phyloP scores from a whole-genome alignment of 2,888 invertebrate species.

The Patella pellucida region DNA sequence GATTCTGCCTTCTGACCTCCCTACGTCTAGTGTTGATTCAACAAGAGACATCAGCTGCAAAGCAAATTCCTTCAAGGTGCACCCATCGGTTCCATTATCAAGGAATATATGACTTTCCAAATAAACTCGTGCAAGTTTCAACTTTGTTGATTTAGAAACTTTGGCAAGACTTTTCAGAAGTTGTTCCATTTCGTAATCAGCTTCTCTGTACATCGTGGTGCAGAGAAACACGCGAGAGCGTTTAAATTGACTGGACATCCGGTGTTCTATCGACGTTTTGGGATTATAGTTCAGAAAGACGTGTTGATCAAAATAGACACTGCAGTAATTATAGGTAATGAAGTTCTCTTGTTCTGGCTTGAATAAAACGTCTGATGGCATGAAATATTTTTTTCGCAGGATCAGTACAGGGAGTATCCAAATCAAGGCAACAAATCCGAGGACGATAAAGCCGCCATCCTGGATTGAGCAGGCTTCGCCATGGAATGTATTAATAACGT shows the following conservation, averaged over 20 bases:
- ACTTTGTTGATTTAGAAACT: slow-evolving; percentile 40
- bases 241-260: slow-evolving; percentile 3
- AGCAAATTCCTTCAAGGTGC: slow-evolving; percentile 50
- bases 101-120: slow-evolving; percentile 58
- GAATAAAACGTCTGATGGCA: slow-evolving; percentile 34
- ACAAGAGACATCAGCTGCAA: slow-evolving; percentile 51
- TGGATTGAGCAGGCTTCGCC: slow-evolving; percentile 11
- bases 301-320: slow-evolving; percentile 45
- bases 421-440: slow-evolving; percentile 22
- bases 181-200: slow-evolving; percentile 58
- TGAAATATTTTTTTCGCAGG: slow-evolving; percentile 25
- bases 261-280: slow-evolving; percentile 18
- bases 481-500: neutral
- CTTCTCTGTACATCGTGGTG: slow-evolving; percentile 62
- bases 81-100: slow-evolving; percentile 53
- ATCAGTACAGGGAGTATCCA: slow-evolving; percentile 44
- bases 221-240: slow-evolving; percentile 51
- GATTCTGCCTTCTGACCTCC: slow-evolving; percentile 37
- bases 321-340: slow-evolving; percentile 40
- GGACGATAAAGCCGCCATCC: slow-evolving; percentile 20
- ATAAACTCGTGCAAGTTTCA: slow-evolving; percentile 40
- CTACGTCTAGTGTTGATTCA: slow-evolving; percentile 40
- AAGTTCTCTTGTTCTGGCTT: slow-evolving; percentile 44
- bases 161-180: slow-evolving; percentile 47
- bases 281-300: slow-evolving; percentile 40